A percentile compares a stretch with the other conserved stretches of the same genome.
These are phyloP conservation scores for Gallinago undulata DNA, from an alignment of 2,113 vertebrate species.

Conservation along the genomic window DNA sequence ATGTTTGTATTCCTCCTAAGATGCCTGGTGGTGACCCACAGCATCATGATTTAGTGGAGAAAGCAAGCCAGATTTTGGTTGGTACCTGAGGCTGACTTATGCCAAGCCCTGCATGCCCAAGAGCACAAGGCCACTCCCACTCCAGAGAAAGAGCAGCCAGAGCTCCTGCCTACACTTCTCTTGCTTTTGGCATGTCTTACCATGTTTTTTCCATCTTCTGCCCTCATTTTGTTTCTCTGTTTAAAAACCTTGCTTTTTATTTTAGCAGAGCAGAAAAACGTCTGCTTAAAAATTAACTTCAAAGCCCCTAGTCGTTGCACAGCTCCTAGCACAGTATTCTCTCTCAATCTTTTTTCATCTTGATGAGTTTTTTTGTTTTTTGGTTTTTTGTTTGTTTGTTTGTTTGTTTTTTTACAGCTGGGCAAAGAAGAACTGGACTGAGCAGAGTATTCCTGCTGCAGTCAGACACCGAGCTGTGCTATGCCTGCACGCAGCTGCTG, in stretches of 20 bases:
- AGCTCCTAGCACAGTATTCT: background rate
- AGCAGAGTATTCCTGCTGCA: background rate
- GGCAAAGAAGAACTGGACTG: background rate
- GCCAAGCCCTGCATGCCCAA: background rate
- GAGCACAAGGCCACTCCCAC: background rate
- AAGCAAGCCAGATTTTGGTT: background rate
- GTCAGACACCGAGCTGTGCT: background rate
- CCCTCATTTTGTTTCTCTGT: background rate
- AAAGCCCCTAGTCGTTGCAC: background rate
- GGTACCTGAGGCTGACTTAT: background rate
- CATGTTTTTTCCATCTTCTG: background rate
- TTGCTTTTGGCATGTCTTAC: background rate
- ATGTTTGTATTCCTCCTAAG: background rate
- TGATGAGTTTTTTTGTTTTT: too few species aligned
- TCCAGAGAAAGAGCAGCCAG: background rate
- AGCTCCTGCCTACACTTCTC: background rate
- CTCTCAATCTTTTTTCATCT: background rate
- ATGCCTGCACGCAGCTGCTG: rapidly evolving
- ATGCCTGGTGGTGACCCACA: background rate
- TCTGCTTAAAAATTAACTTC: background rate
- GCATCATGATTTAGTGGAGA: background rate
- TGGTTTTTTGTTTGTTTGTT: too few species aligned
- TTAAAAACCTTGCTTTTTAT: background rate
- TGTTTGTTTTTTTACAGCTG: background rate
- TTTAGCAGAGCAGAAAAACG: background rate